These are phyloP conservation scores for Sylvilagus floridanus DNA, from an alignment of 2,797 vertebrate genomes.

Conservation along the genomic window DNA sequence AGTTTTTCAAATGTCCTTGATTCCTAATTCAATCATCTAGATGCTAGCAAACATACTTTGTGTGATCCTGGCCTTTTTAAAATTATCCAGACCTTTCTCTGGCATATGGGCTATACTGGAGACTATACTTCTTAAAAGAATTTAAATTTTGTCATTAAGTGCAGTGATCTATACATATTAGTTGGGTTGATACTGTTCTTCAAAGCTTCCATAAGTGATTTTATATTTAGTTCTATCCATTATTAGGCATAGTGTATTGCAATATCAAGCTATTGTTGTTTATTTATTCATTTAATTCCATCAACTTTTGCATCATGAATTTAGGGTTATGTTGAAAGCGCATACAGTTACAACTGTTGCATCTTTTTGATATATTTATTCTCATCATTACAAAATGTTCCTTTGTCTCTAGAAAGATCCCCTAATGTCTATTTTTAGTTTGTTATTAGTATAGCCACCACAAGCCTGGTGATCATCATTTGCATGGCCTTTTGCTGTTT, in stretches of 20 bases:
- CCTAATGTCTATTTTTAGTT: conserved; percentile 11
- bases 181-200: not conserved
- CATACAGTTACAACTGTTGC: not conserved
- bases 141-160: conserved; percentile 3
- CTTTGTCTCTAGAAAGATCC: conserved; percentile 11
- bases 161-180: not conserved
- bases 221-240: not conserved
- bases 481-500: not conserved
- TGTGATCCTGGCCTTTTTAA: not conserved
- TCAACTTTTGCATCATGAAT: not conserved
- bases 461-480: not conserved
- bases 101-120: not conserved
- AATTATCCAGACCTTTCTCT: not conserved
- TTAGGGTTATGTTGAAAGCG: not conserved
- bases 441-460: not conserved
- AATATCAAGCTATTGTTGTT: not conserved
- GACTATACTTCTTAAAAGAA: conserved; percentile 12
- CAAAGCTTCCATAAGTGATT: not conserved
- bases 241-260: not conserved
- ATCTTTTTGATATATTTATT: not conserved
- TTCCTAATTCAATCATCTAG: not conserved
- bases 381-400: not conserved
- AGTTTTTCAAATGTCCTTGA: not conserved
- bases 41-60: not conserved
- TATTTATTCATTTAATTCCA: not conserved